phyloP scores from a whole-genome alignment of 2,113 vertebrate species.

The Pangasianodon gigas region DNA sequence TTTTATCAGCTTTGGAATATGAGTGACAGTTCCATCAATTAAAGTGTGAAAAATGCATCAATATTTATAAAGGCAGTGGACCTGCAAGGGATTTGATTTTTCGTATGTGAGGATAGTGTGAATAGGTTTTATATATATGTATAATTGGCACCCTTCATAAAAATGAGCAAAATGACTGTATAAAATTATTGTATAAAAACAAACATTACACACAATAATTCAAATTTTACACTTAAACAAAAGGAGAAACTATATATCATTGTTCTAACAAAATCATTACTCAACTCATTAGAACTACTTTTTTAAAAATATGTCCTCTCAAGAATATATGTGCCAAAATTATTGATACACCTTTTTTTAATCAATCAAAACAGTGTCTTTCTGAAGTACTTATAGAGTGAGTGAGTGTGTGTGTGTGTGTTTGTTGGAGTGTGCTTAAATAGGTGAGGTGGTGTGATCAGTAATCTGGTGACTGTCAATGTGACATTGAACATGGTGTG shows the following conservation, averaged over 20 bases:
- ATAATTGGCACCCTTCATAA: too few species aligned
- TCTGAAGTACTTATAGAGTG: too few species aligned
- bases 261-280: not conserved
- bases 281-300: not conserved
- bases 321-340: not conserved
- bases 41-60: constrained; percentile 60
- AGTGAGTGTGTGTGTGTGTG: too few species aligned
- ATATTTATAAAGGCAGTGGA: constrained; percentile 63
- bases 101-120: constrained; percentile 51
- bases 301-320: too few species aligned
- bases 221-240: not conserved
- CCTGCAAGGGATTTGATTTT: constrained; percentile 53
- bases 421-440: too few species aligned
- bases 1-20: constrained; percentile 13
- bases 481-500: too few species aligned
- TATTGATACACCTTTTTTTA: not conserved
- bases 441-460: too few species aligned
- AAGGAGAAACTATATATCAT: too few species aligned
- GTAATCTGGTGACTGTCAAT: too few species aligned
- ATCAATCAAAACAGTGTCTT: too few species aligned
- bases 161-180: too few species aligned
- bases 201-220: not conserved
- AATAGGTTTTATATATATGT: constrained; percentile 5
- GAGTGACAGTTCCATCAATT: constrained; percentile 54
- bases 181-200: not conserved